phyloP scores from a whole-genome alignment of 2,113 vertebrate species.

The Elgaria multicarinata region DNA sequence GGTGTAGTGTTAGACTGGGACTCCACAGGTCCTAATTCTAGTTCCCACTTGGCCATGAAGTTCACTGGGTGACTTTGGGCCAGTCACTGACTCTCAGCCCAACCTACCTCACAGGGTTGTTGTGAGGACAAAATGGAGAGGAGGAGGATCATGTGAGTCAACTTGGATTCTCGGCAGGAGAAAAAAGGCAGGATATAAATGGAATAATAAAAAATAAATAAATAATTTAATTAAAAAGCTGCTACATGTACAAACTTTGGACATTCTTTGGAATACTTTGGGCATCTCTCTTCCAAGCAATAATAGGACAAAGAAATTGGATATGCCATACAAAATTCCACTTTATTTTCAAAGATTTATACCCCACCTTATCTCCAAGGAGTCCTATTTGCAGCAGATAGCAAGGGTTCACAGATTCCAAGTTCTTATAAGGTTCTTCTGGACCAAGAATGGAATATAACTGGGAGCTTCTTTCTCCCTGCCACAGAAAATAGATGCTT shows the following conservation, averaged over 20 bases:
- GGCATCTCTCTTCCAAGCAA: background rate
- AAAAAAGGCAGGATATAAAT: too few species aligned
- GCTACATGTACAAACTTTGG: background rate
- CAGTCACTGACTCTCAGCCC: too few species aligned
- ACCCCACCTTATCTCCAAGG: background rate
- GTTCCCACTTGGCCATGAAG: too few species aligned
- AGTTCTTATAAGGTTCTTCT: background rate
- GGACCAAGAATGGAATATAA: background rate
- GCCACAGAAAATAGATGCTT: constrained; percentile 62
- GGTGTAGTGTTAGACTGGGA: too few species aligned
- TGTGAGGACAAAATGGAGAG: too few species aligned
- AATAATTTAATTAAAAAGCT: background rate
- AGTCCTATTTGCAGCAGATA: background rate
- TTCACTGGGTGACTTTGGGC: too few species aligned
- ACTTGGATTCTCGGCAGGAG: too few species aligned
- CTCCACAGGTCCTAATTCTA: too few species aligned
- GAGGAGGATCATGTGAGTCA: too few species aligned
- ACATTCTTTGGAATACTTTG: background rate
- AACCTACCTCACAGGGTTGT: too few species aligned
- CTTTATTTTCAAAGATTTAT: background rate
- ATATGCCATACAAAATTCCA: background rate
- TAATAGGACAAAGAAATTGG: background rate
- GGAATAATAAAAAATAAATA: too few species aligned
- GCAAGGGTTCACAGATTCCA: background rate
- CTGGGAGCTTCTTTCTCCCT: background rate